Evolutionary conservation across 2,113 vertebrate genomes (phyloP), one percentile per base, ranked within the genome.

Genomic region (Arenaria interpres): DNA sequence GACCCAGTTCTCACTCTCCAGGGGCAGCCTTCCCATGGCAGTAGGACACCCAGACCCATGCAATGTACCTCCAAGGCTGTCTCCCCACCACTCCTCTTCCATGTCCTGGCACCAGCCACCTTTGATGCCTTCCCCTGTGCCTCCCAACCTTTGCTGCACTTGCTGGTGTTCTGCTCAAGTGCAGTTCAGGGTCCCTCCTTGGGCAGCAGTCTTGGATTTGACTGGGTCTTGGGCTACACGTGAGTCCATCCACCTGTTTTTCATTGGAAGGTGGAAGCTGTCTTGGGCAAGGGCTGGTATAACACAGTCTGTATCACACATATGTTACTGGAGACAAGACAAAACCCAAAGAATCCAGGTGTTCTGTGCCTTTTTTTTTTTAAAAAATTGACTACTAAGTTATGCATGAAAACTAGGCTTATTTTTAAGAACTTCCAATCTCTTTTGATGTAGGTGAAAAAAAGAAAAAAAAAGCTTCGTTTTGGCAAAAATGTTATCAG

Each of bases 71-170:
- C 32, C n/a, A 25, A 33, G 37, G 33, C 19, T 74, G 25, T 1
- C 0, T n/a, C 30, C 32, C 19, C 14, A 16, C 7, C 0, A 0
- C 13, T 77, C 5, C 43, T 63, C 32, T 62, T 57, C 12, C 27
- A 25, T 22, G 30, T 53, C 19, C n/a, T 77, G 37, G 41, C 46
- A 54, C 33, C 1, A 3, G 7, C n/a, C 2, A 1, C n/a, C 35
- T 80, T 57, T 86, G 51, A 41, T 82, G 33, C 56, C 30, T 85
- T 57, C n/a, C 23, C 18, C 15, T 0, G 0, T 3, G 4, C 0
- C 1, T 2, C 2, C 4, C 57, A 50, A 45, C 74, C 43, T 76
- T 82, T 43, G n/a, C 74, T 88, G 25, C 7, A n/a, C 10, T 2
- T 46, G 16, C 37, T 57, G 18, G 3, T 33, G 17, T 39, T 75